These are phyloP conservation scores for Trichogramma dendrolimi DNA, from an alignment of 2,888 invertebrate genomes.

Conservation along the genomic window DNA sequence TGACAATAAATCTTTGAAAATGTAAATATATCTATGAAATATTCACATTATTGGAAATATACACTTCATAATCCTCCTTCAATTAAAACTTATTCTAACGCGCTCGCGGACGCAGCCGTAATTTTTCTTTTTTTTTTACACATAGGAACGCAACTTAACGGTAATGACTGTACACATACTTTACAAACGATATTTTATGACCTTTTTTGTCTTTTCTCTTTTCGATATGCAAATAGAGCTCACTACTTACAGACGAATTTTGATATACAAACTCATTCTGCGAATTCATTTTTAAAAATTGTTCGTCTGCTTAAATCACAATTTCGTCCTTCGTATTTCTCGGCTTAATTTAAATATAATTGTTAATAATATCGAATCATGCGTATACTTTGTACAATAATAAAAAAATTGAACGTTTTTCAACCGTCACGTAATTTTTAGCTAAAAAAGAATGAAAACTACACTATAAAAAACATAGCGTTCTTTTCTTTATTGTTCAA, in stretches of 20 bases:
- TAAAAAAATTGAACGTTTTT: too few relatives aligned
- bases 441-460: too few relatives aligned
- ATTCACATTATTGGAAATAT: constrained; percentile 20
- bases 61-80: constrained; percentile 20
- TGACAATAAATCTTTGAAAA: constrained; percentile 18
- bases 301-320: constrained; percentile 3
- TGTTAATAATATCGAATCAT: too few relatives aligned
- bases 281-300: background rate
- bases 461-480: too few relatives aligned
- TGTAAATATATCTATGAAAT: constrained; percentile 17
- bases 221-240: constrained; percentile 27
- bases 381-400: too few relatives aligned
- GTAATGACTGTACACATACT: constrained; percentile 32
- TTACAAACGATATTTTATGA: background rate
- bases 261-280: background rate
- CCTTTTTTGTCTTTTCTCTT: background rate
- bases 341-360: too few relatives aligned
- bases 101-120: background rate
- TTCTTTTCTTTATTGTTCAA: too few relatives aligned
- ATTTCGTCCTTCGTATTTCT: background rate
- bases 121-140: constrained; percentile 6
- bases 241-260: constrained; percentile 25
- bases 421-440: too few relatives aligned
- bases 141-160: constrained; percentile 28
- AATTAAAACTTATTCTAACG: constrained; percentile 10